Evolutionary conservation across 2,797 vertebrate species (phyloP).

Genomic region (Squalus acanthias): DNA sequence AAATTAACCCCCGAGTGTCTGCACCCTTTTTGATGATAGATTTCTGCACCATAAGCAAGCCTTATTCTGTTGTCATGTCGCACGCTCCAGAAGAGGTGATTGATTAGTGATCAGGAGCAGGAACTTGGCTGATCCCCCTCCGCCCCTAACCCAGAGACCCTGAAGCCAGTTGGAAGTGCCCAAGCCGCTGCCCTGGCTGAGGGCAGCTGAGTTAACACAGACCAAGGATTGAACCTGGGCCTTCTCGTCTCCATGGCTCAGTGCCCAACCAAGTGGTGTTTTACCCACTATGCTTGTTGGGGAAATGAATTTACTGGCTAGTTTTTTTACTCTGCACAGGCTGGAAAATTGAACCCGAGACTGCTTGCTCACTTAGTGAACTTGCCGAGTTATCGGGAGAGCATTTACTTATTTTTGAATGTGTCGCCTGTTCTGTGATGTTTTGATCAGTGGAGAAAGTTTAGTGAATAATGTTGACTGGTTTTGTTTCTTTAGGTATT

Average conservation of each 20-base stretch:
- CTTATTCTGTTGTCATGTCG: neutral
- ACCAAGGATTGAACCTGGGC: neutral
- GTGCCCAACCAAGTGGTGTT: neutral
- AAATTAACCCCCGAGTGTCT: neutral
- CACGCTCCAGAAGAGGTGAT: neutral
- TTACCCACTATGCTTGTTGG: neutral
- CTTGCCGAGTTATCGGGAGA: neutral
- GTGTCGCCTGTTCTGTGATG: neutral
- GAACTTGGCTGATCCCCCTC: neutral
- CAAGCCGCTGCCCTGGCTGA: neutral
- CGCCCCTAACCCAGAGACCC: neutral
- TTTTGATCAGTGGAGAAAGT: neutral
- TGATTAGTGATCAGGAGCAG: neutral
- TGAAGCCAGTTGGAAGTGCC: neutral
- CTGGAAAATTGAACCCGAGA: neutral
- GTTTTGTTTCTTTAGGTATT: constrained; percentile 57
- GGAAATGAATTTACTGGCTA: neutral
- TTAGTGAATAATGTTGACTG: neutral
- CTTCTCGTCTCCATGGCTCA: neutral
- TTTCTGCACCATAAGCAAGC: neutral
- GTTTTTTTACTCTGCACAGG: neutral
- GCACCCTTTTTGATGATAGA: neutral
- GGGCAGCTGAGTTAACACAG: neutral
- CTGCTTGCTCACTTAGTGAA: neutral
- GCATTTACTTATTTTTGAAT: neutral